Percentiles rank a stretch among this genome's conserved stretches.
phyloP scores from a whole-genome alignment of 2,797 vertebrate genomes.

The Fistularia commersonii region DNA sequence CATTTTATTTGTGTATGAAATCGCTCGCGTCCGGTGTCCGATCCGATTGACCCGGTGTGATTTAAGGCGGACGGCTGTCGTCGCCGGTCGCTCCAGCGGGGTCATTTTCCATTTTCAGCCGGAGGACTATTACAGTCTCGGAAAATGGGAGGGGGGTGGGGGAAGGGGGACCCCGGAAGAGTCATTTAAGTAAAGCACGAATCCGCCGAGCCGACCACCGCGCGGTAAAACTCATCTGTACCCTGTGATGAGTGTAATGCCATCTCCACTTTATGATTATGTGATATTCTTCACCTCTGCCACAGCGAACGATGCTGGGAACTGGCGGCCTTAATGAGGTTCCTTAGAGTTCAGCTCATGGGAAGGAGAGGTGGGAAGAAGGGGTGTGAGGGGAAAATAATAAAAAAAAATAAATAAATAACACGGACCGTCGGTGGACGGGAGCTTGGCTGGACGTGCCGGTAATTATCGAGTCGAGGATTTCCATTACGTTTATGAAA shows the following conservation, averaged over 20 bases:
- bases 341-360: slow-evolving; percentile 66
- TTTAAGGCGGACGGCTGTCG: too few species aligned
- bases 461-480: slow-evolving; percentile 22
- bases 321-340: slow-evolving; percentile 72
- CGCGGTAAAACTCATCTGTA: slow-evolving; percentile 78
- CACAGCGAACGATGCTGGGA: slow-evolving; percentile 80
- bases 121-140: slow-evolving; percentile 19
- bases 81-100: too few species aligned
- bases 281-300: slow-evolving; percentile 89
- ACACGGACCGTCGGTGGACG: too few species aligned
- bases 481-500: too few species aligned
- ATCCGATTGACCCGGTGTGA: too few species aligned
- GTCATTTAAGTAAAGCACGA: slow-evolving; percentile 62
- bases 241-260: slow-evolving; percentile 90
- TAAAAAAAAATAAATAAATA: slow-evolving; percentile 10
- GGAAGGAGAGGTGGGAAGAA: slow-evolving; percentile 47
- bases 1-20: too few species aligned
- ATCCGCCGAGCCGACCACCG: slow-evolving; percentile 43
- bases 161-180: slow-evolving; percentile 42
- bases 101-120: too few species aligned
- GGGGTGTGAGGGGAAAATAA: slow-evolving; percentile 10
- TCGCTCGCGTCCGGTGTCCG: too few species aligned
- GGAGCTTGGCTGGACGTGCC: slow-evolving; percentile 17
- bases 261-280: slow-evolving; percentile 92
- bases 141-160: slow-evolving; percentile 25